Conservation (phyloP, 2,888 invertebrate species). For the Serripes groenlandicus region DNA sequence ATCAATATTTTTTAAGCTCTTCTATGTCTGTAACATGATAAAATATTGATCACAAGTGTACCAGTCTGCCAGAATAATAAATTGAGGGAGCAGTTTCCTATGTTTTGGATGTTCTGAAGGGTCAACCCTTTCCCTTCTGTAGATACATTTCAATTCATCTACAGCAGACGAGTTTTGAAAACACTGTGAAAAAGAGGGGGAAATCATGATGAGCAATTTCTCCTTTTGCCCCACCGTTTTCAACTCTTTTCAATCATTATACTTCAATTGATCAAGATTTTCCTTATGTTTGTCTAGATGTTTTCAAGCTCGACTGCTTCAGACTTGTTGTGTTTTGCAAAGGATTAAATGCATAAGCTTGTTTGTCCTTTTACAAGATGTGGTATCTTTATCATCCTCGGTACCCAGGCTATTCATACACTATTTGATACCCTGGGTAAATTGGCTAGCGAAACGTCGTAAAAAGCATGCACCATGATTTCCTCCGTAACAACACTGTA, state of each 20-base stretch:
- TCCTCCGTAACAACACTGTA: too few relatives aligned
- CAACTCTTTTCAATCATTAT: not conserved
- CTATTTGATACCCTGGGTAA: too few relatives aligned
- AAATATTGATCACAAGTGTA: not conserved
- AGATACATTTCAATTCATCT: not conserved
- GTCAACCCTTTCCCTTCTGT: not conserved
- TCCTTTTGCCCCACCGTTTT: not conserved
- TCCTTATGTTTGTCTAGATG: too few relatives aligned
- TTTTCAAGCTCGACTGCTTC: too few relatives aligned
- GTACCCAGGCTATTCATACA: too few relatives aligned
- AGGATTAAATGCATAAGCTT: too few relatives aligned
- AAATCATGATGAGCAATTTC: not conserved
- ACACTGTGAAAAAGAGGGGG: not conserved
- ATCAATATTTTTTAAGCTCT: not conserved
- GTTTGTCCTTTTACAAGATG: too few relatives aligned
- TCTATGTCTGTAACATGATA: conserved; percentile 4
- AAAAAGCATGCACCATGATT: too few relatives aligned
- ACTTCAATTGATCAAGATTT: too few relatives aligned
- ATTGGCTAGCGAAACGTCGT: too few relatives aligned
- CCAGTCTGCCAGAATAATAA: conserved; percentile 4
- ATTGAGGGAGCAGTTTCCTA: not conserved
- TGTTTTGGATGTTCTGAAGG: not conserved
- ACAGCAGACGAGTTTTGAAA: not conserved
- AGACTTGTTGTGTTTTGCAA: too few relatives aligned
- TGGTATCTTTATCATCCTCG: too few relatives aligned